phyloP scores from a whole-genome alignment of 2,888 invertebrate genomes.

The Nezara viridula region DNA sequence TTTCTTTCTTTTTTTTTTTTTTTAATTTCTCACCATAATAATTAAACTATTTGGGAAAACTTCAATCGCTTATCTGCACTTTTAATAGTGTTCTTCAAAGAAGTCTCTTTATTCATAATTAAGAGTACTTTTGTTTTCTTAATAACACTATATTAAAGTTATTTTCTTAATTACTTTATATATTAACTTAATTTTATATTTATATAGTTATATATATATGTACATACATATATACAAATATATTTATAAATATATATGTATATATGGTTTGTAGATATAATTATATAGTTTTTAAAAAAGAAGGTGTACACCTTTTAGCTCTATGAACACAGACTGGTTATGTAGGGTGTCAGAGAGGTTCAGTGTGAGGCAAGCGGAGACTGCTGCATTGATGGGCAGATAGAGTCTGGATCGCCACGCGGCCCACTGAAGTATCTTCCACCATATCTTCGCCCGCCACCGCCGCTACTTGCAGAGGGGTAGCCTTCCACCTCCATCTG shows the following conservation, averaged over 20 bases:
- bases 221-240: conserved; percentile 35
- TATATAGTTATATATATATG: conserved; percentile 47
- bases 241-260: conserved; percentile 29
- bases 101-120: conserved; percentile 32
- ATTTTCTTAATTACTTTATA: conserved; percentile 49
- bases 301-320: conserved; percentile 53
- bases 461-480: background rate
- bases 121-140: conserved; percentile 37
- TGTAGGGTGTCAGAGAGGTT: conserved; percentile 44
- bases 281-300: conserved; percentile 38
- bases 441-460: conserved; percentile 36
- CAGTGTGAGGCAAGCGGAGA: conserved; percentile 63
- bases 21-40: conserved; percentile 52
- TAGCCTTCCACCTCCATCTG: conserved; percentile 57
- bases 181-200: conserved; percentile 40
- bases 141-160: conserved; percentile 47
- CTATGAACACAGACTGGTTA: conserved; percentile 58
- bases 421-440: conserved; percentile 52
- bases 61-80: conserved; percentile 29
- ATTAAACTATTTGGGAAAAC: conserved; percentile 53
- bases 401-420: conserved; percentile 24
- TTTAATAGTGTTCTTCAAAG: conserved; percentile 36
- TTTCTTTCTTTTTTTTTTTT: conserved; percentile 8
- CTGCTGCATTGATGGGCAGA: conserved; percentile 57
- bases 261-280: conserved; percentile 37